phyloP scores from a whole-genome alignment of 1,140 invertebrate species.

The Helicoverpa armigera region DNA sequence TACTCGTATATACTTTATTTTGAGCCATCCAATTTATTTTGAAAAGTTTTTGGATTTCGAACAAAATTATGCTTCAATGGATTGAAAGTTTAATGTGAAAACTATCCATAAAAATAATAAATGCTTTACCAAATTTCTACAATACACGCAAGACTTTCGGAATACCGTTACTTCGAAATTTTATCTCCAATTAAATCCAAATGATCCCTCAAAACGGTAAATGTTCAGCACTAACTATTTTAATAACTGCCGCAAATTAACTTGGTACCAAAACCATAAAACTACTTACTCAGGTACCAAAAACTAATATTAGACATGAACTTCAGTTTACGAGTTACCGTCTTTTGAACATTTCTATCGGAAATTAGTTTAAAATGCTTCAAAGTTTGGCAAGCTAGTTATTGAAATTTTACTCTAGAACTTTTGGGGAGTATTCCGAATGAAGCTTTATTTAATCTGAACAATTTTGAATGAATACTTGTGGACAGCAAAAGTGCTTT shows the following conservation, averaged over 20 bases:
- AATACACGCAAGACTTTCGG: background rate
- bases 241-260: conserved; percentile 3
- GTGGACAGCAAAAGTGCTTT: conserved; percentile 7
- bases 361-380: conserved; percentile 35
- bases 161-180: conserved; percentile 12
- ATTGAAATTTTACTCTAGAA: conserved; percentile 27
- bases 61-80: background rate
- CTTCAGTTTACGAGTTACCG: conserved; percentile 6
- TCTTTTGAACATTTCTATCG: conserved; percentile 14
- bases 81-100: background rate
- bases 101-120: background rate
- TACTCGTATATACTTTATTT: background rate
- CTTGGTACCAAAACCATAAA: conserved; percentile 4
- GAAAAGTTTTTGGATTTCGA: background rate
- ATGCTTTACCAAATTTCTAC: background rate
- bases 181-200: conserved; percentile 1
- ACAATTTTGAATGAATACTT: conserved; percentile 6
- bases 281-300: conserved; percentile 11
- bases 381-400: background rate
- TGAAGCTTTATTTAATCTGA: conserved; percentile 10
- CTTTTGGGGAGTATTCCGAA: conserved; percentile 4
- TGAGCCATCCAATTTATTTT: background rate
- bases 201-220: background rate
- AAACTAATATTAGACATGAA: conserved; percentile 30
- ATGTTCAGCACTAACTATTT: background rate